phyloP scores from a whole-genome alignment of 1,140 invertebrate species.

The Papilio polytes region DNA sequence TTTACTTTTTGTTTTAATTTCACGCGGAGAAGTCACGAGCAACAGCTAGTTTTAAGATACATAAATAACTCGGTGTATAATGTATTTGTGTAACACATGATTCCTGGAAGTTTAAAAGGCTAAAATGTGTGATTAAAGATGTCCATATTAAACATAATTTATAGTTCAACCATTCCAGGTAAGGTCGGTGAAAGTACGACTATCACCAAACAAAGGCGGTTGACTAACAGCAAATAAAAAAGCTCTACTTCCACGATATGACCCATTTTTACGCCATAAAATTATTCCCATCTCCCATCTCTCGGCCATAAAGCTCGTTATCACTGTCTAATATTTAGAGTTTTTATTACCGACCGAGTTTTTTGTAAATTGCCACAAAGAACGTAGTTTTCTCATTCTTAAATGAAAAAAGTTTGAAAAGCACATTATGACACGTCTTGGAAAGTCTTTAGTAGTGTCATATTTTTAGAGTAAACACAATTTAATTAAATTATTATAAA shows the following conservation, averaged over 20 bases:
- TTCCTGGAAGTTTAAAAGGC: background rate
- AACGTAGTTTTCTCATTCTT: conserved; percentile 13
- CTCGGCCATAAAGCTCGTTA: conserved; percentile 60
- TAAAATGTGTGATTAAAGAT: conserved; percentile 20
- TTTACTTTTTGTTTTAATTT: too few species aligned
- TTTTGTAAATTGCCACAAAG: conserved; percentile 41
- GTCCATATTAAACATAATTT: conserved; percentile 66
- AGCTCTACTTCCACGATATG: conserved; percentile 59
- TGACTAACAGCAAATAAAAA: conserved; percentile 73
- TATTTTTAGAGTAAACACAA: background rate
- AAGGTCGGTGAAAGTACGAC: conserved; percentile 51
- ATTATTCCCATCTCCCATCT: conserved; percentile 65
- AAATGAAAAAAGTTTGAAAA: conserved; percentile 26
- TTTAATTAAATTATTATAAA: background rate
- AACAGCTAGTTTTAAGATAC: too few species aligned
- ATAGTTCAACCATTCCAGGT: conserved; percentile 64
- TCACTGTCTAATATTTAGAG: conserved; percentile 71
- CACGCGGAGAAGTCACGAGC: too few species aligned
- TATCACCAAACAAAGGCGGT: conserved; percentile 62
- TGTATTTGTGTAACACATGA: background rate
- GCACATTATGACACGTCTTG: background rate
- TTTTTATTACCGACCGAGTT: conserved; percentile 63
- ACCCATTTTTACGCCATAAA: conserved; percentile 72
- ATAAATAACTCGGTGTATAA: background rate
- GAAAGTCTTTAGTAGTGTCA: background rate